Percentiles rank a stretch among this genome's conserved stretches.
phyloP scores from a whole-genome alignment of 2,888 invertebrate species.

The Molorchus minor region DNA sequence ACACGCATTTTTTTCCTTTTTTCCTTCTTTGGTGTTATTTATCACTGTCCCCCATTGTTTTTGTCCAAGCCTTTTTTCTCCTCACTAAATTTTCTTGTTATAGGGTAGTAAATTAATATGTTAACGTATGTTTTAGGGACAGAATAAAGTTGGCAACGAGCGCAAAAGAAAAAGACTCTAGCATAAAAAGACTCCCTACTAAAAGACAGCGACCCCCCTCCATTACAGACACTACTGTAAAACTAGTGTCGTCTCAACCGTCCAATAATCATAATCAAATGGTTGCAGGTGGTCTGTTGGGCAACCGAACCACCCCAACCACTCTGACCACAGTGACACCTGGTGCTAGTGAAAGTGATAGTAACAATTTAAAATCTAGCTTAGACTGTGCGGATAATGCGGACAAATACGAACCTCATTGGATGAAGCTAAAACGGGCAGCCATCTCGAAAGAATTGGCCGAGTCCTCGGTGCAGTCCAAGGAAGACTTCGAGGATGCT shows the following conservation, averaged over 20 bases:
- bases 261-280: slow-evolving; percentile 45
- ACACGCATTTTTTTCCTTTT: too few species aligned
- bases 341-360: slow-evolving; percentile 50
- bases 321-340: slow-evolving; percentile 4
- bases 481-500: slow-evolving; percentile 30
- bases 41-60: too few species aligned
- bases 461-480: too few species aligned
- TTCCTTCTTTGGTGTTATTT: too few species aligned
- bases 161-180: slow-evolving; percentile 49
- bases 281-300: slow-evolving; percentile 11
- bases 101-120: too few species aligned
- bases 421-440: slow-evolving; percentile 82
- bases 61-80: too few species aligned
- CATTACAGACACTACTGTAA: slow-evolving; percentile 41
- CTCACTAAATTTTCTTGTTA: too few species aligned
- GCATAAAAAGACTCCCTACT: slow-evolving; percentile 46
- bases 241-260: slow-evolving; percentile 47
- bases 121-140: slow-evolving; percentile 52
- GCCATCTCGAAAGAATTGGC: slow-evolving; percentile 66
- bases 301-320: slow-evolving; percentile 4
- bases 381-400: slow-evolving; percentile 54
- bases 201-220: slow-evolving; percentile 50
- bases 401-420: slow-evolving; percentile 66
- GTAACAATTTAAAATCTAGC: slow-evolving; percentile 27
- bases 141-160: slow-evolving; percentile 54